A percentile compares a stretch with the other conserved stretches of the same genome.
Evolutionary conservation across 2,797 vertebrate species (phyloP).

Genomic region (Macropus fuliginosus): DNA sequence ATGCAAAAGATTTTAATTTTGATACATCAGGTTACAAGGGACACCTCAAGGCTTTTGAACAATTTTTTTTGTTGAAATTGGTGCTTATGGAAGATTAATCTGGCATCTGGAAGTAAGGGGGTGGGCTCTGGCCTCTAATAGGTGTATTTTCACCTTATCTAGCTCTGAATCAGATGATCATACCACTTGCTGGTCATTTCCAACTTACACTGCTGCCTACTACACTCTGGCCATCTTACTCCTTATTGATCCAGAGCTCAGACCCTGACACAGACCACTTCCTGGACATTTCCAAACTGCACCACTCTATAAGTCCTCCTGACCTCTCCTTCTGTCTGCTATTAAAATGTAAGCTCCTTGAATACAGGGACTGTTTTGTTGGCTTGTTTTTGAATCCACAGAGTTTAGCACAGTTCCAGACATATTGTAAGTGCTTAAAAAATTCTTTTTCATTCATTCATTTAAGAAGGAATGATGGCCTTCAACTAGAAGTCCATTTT

Average conservation of each 20-base stretch:
- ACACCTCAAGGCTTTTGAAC: not conserved
- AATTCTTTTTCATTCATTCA: not conserved
- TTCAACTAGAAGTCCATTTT: not conserved
- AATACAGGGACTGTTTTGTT: not conserved
- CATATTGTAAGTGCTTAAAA: no score
- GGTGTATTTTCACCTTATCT: not conserved
- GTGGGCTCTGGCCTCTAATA: no score
- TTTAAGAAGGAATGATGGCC: not conserved
- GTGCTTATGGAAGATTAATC: not conserved
- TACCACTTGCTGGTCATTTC: not conserved
- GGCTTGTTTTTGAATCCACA: not conserved
- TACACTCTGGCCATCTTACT: not conserved
- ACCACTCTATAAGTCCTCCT: not conserved
- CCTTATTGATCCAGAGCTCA: not conserved
- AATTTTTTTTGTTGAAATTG: not conserved
- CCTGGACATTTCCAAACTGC: not conserved
- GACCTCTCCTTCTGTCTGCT: not conserved
- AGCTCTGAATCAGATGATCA: not conserved
- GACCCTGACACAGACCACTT: not conserved
- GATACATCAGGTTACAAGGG: not conserved
- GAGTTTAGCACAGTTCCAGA: not conserved
- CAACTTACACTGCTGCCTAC: not conserved
- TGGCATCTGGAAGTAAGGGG: no score
- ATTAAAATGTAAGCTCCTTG: not conserved
- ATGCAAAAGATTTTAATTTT: not conserved